Conservation (phyloP, 2,797 vertebrate species). For the Lycodopsis pacificus region DNA sequence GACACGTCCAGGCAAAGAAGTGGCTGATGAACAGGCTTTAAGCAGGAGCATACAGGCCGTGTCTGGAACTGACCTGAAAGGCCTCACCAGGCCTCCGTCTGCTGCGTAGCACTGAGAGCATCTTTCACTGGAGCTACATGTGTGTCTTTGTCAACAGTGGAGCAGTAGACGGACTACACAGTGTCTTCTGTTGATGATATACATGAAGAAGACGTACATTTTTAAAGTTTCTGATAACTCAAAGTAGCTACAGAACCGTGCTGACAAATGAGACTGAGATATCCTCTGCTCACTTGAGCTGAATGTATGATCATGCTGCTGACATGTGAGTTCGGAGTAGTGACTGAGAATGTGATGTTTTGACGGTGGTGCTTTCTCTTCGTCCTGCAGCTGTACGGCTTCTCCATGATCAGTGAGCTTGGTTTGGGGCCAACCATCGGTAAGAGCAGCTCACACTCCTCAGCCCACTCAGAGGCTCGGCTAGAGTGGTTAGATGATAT, state of each 20-base stretch:
- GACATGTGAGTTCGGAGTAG: background rate
- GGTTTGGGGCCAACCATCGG: slow-evolving; percentile 83
- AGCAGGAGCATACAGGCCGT: background rate
- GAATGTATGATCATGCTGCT: background rate
- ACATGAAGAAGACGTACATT: background rate
- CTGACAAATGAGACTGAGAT: background rate
- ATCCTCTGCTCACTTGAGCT: background rate
- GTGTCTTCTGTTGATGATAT: background rate
- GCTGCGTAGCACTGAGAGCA: background rate
- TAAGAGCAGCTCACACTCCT: slow-evolving; percentile 56
- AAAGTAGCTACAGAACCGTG: background rate
- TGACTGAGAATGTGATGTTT: background rate
- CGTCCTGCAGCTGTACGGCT: slow-evolving; percentile 81
- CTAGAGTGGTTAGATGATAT: background rate
- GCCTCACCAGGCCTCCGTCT: background rate
- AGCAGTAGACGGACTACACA: background rate
- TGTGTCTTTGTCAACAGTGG: background rate
- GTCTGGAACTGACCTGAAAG: background rate
- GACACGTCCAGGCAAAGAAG: too few relatives aligned
- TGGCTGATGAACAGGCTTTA: background rate
- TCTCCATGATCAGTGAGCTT: slow-evolving; percentile 85
- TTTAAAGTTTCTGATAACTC: background rate
- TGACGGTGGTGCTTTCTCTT: slow-evolving; percentile 17
- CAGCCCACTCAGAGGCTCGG: background rate
- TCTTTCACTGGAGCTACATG: background rate